phyloP scores from a whole-genome alignment of 2,113 vertebrate species.

The Amia ocellicauda region DNA sequence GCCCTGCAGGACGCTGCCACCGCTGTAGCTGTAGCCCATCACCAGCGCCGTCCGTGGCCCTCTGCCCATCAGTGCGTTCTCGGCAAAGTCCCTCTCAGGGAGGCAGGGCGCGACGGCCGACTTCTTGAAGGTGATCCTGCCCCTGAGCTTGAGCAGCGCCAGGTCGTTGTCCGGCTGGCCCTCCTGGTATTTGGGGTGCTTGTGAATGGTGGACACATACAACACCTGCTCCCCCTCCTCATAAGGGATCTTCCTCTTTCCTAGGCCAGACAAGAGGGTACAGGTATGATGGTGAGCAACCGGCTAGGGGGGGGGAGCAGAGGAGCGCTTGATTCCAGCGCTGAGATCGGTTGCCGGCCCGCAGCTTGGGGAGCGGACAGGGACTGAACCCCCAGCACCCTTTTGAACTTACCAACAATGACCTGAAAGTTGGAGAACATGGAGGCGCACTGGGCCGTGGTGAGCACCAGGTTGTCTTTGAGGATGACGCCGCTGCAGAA shows the following conservation, averaged over 20 bases:
- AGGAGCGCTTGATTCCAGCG: no score
- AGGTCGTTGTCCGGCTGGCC: constrained; percentile 57
- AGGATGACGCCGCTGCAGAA: constrained; percentile 69
- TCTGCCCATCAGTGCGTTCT: constrained; percentile 51
- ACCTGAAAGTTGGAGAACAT: constrained; percentile 51
- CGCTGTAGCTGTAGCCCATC: constrained; percentile 54
- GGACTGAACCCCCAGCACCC: no score
- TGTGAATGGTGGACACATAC: constrained; percentile 33
- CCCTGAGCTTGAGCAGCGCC: constrained; percentile 58
- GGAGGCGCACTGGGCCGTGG: constrained; percentile 56
- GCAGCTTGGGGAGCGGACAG: no score
- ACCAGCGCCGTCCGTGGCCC: constrained; percentile 32
- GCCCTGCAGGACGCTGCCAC: constrained; percentile 23
- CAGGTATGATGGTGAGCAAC: no score
- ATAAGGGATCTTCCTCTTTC: constrained; percentile 32
- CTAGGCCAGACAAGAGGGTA: constrained; percentile 27
- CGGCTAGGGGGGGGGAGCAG: neutral
- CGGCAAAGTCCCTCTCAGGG: constrained; percentile 64
- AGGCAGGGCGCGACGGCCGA: constrained; percentile 46
- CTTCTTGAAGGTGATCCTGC: constrained; percentile 49
- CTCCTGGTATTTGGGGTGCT: constrained; percentile 50
- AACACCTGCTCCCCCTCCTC: constrained; percentile 41
- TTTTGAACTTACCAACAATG: constrained; percentile 55
- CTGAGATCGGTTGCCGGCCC: no score
- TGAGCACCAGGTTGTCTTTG: constrained; percentile 64